A percentile compares a stretch with the other conserved stretches of the same genome.
Conservation (phyloP, 2,888 invertebrate genomes). For the Lochmaea capreae region DNA sequence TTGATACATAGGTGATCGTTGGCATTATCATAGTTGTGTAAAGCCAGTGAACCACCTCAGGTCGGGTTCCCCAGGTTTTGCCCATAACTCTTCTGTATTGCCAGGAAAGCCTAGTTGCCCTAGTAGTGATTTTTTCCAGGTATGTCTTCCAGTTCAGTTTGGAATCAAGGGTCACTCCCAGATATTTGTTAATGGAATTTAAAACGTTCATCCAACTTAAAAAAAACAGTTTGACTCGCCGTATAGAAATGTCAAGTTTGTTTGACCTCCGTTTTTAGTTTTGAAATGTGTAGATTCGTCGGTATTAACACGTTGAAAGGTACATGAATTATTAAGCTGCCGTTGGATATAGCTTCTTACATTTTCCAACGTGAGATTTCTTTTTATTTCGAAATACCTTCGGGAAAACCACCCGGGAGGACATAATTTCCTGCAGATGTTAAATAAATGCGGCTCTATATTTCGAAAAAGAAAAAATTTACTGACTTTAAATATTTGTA, state of each 20-base stretch:
- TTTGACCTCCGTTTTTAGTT: neutral
- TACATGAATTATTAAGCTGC: conserved; percentile 28
- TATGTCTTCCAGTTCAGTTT: too few species aligned
- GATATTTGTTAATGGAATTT: neutral
- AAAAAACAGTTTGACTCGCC: neutral
- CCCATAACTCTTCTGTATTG: too few species aligned
- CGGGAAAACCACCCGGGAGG: conserved; percentile 17
- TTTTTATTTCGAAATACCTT: conserved; percentile 17
- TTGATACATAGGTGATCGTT: too few species aligned
- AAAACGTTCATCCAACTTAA: neutral
- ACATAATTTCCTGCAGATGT: conserved; percentile 20
- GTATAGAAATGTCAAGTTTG: neutral
- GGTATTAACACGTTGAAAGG: conserved; percentile 7
- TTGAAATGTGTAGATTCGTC: conserved; percentile 1
- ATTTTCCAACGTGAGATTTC: conserved; percentile 18
- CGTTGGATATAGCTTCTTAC: conserved; percentile 11
- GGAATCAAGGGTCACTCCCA: too few species aligned
- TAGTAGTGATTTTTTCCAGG: too few species aligned
- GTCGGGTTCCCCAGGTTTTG: too few species aligned
- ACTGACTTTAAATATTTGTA: too few species aligned
- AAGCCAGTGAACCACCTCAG: too few species aligned
- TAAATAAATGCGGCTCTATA: conserved; percentile 25
- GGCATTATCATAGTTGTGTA: too few species aligned
- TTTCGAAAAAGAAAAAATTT: neutral
- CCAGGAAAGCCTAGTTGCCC: too few species aligned